A percentile compares a stretch with the other conserved stretches of the same genome.
Conservation (phyloP, 30 jellyfish, hydroid and myxozoan genomes). For the Aurelia sp. region DNA sequence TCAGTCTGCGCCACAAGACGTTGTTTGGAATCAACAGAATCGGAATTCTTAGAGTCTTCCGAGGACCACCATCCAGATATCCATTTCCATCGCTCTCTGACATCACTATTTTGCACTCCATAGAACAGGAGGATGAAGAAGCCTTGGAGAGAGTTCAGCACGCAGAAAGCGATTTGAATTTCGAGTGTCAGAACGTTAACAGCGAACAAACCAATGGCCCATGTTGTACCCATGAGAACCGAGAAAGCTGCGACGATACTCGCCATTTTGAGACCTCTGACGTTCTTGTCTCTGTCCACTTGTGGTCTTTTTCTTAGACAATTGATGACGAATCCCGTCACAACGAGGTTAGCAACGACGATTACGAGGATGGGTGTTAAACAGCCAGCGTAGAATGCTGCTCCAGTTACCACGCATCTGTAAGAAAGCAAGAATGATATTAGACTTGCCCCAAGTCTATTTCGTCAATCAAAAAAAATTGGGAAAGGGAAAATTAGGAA, state of each 20-base stretch:
- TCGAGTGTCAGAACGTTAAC: conserved; percentile 66
- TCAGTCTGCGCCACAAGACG: no score
- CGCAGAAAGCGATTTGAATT: conserved; percentile 39
- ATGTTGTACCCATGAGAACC: conserved; percentile 75
- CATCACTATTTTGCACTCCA: conserved; percentile 66
- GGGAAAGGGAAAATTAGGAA: no score
- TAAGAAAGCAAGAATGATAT: neutral
- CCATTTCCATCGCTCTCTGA: conserved; percentile 57
- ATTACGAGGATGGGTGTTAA: conserved; percentile 57
- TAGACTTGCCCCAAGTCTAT: no score
- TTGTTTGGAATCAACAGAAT: neutral
- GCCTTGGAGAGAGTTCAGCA: no score
- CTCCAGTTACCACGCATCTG: conserved; percentile 83
- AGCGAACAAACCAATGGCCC: conserved; percentile 83
- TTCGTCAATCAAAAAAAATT: no score
- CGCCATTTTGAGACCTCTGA: conserved; percentile 41
- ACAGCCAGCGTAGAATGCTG: conserved; percentile 63
- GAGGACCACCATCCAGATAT: conserved; percentile 1
- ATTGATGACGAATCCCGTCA: conserved; percentile 39
- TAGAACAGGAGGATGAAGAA: conserved; percentile 60
- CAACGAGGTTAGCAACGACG: conserved; percentile 48
- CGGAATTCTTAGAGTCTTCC: conserved; percentile 4
- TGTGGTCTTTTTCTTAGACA: conserved; percentile 27
- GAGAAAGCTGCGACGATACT: conserved; percentile 77
- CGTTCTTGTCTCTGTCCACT: conserved; percentile 34